phyloP scores from a whole-genome alignment of 53 echinoderm and acorn worm species.

The Mesocentrotus franciscanus region DNA sequence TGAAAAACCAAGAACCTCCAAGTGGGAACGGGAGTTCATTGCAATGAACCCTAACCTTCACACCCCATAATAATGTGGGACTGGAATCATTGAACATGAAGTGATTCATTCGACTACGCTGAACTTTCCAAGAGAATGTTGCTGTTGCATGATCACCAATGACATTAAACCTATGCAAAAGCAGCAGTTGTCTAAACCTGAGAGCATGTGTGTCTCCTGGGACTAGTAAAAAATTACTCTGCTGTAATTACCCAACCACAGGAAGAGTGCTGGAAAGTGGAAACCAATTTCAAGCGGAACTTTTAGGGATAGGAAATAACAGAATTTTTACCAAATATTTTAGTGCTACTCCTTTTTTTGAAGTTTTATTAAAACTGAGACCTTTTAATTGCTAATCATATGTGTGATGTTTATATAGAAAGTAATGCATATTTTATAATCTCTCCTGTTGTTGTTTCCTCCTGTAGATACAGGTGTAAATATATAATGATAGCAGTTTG shows the following conservation, averaged over 20 bases:
- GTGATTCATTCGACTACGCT: background rate
- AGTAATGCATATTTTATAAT: background rate
- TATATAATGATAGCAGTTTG: no score
- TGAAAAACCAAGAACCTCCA: conserved; percentile 81
- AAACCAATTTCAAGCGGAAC: background rate
- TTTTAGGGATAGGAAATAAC: background rate
- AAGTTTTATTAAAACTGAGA: no score
- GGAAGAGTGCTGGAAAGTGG: background rate
- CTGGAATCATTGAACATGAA: background rate
- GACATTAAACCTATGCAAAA: conserved; percentile 39
- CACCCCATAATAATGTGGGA: background rate
- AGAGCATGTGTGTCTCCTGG: background rate
- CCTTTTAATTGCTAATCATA: background rate
- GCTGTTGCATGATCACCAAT: background rate
- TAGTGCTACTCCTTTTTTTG: background rate
- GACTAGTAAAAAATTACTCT: background rate
- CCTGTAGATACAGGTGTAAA: background rate
- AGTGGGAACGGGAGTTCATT: conserved; percentile 94
- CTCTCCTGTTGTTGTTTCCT: background rate
- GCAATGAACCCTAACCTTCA: conserved; percentile 81
- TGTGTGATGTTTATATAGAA: background rate
- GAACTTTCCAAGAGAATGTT: background rate
- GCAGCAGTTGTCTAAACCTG: background rate
- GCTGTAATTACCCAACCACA: background rate
- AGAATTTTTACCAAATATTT: background rate